Base-by-base conservation (phyloP, 2,888 invertebrate species). In the Chloroclysta siterata region DNA sequence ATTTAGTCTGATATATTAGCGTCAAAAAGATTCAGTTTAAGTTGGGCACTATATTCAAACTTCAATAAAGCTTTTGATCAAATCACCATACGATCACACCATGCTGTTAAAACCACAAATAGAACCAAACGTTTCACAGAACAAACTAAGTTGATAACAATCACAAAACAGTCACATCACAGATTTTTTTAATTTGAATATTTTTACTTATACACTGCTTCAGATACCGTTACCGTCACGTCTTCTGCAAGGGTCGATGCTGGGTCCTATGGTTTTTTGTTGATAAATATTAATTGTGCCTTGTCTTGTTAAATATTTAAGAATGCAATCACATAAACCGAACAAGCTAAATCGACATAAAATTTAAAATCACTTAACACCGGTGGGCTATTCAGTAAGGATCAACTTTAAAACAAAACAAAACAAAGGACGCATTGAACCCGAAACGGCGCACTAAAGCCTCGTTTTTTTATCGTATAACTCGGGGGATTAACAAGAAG, bases 221-320 rank as follows among this genome's bases (percentile, higher is more conserved):
- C 57, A 52, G 55, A 62, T 66, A 71, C 60, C 50, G 72, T 72
- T 60, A 72, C 66, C 62, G 54, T 51, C 68, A 47, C 59, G 69
- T 66, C 60, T 72, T 60, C 56, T 63, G 72, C 75, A 73, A 64
- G 74, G 74, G 63, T 72, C 65, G 63, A 73, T 77, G 68, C 74
- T 79, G 72, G 74, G 69, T 75, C 75, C 70, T 66, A 72, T 71
- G 72, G 57, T 44, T n/a, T 44, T 33, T 47, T 42, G 22, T 39
- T 22, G 36, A 48, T 2, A n/a, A 22, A 51, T 41, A 8, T 36
- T 5, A 33, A 33, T 33, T 6, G 6, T 8, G 6, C 6, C 5
- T 33, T 33, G 8, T 33, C 2, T 33, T 3, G 33, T 6, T 3
- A 1, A 33, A 33, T 8, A 33, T 33, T 33, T 3, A 6, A 33